Evolutionary conservation across 2,888 invertebrate species (phyloP), one percentile per base, ranked within the genome.

Genomic region (Eupelmus urozonus): DNA sequence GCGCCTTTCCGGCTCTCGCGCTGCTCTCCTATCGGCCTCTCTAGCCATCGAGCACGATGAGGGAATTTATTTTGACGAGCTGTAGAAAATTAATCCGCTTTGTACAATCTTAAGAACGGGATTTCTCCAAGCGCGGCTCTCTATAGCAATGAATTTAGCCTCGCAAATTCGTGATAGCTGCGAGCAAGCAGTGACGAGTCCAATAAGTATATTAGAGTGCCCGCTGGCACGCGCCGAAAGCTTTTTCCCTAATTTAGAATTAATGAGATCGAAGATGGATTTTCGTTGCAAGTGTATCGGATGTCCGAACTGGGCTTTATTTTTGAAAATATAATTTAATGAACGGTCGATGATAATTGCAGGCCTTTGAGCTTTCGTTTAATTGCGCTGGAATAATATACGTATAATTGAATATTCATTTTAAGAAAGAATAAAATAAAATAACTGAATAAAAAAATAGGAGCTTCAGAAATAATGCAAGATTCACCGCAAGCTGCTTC

Each of bases 31-130:
- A n/a, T n/a, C n/a, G n/a, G n/a, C 34, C 34, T 34, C 9, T 34
- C 34, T 34, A 34, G n/a, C 34, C 34, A 34, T 34, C 34, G 9
- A 34, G 34, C 9, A 34, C 3, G 34, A n/a, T n/a, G n/a, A 18
- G 62, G 66, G n/a, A 40, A 79, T 76, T 72, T 62, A 67, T 79
- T 79, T 67, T 67, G 27, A 63, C 67, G 63, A 67, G 40, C 59
- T 18, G 67, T 49, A 62, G 72, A 66, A 75, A 79, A 73, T 76
- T 79, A 76, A 69, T 79, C 72, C 76, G 62, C 71, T 79, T 79
- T 76, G 72, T 60, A 65, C 49, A 69, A 72, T 76, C 63, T 42
- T 49, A 1, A 2, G n/a, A n/a, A n/a, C n/a, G n/a, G n/a, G n/a
- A n/a, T n/a, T n/a, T n/a, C 29, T 0, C 16, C 1, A 34, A 45